Conservation (phyloP, 2,113 vertebrate genomes). For the Phaetusa simplex region DNA sequence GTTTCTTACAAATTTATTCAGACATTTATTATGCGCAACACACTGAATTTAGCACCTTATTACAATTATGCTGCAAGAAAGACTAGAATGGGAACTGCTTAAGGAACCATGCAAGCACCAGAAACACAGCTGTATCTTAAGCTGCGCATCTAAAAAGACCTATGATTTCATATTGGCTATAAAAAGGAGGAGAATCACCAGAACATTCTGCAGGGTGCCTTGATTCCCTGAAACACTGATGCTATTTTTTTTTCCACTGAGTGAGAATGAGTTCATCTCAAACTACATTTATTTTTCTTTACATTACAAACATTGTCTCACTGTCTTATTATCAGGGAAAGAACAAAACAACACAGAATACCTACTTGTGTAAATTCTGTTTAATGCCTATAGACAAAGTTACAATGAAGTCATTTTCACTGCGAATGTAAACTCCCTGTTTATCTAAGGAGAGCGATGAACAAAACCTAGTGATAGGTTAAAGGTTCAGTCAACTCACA, state of each 20-base stretch:
- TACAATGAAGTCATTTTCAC: neutral
- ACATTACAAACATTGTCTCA: neutral
- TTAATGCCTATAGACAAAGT: neutral
- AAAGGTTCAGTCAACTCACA: neutral
- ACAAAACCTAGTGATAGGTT: neutral
- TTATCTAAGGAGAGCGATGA: neutral
- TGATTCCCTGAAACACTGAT: neutral
- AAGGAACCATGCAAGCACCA: neutral
- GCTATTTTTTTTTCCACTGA: neutral
- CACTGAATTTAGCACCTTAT: neutral
- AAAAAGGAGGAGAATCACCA: neutral
- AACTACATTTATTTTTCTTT: neutral
- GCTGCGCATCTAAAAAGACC: neutral
- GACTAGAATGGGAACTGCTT: neutral
- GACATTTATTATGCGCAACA: neutral
- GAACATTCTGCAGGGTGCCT: neutral
- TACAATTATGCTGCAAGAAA: neutral
- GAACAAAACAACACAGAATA: neutral
- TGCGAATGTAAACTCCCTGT: neutral
- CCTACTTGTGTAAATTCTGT: neutral
- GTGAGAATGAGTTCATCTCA: neutral
- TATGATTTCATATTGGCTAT: neutral
- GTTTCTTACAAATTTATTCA: neutral
- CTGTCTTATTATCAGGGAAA: neutral
- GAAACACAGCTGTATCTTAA: neutral